Evolutionary conservation across 2,797 vertebrate species (phyloP).

Genomic region (Telmatherina bonti): DNA sequence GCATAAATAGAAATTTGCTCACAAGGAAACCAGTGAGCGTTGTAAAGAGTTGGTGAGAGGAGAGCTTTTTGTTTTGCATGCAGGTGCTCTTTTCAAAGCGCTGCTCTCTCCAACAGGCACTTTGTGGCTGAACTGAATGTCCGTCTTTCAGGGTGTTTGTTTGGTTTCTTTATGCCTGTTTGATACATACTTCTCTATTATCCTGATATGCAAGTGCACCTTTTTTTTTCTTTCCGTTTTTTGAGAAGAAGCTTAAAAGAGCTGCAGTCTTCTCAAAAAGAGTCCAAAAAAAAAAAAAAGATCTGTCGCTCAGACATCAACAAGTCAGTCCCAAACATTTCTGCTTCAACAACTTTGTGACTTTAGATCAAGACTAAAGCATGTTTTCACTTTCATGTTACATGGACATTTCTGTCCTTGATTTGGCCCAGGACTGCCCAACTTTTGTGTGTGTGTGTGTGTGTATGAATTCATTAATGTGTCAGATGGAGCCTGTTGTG

Average conservation of each 20-base stretch:
- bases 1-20: slow-evolving; percentile 35
- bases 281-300: slow-evolving; percentile 7
- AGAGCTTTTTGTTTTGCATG: slow-evolving; percentile 53
- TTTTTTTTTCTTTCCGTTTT: slow-evolving; percentile 37
- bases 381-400: slow-evolving; percentile 26
- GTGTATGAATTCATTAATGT: slow-evolving; percentile 56
- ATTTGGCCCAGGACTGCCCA: slow-evolving; percentile 26
- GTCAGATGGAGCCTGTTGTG: slow-evolving; percentile 66
- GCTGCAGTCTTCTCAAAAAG: slow-evolving; percentile 51
- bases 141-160: slow-evolving; percentile 70
- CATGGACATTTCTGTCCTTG: slow-evolving; percentile 22
- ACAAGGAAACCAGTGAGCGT: slow-evolving; percentile 35
- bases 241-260: slow-evolving; percentile 27
- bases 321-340: slow-evolving; percentile 2
- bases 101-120: slow-evolving; percentile 54
- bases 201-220: slow-evolving; percentile 50
- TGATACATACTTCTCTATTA: slow-evolving; percentile 64
- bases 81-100: slow-evolving; percentile 84
- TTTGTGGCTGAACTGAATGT: slow-evolving; percentile 75
- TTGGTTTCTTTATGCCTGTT: slow-evolving; percentile 67
- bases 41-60: slow-evolving; percentile 55
- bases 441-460: slow-evolving; percentile 29
- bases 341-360: slow-evolving; percentile 6
- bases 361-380: slow-evolving; percentile 31
- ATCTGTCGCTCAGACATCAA: background rate